Base-by-base conservation (phyloP, 2,888 invertebrate species). In the Eristalinus aeneus region DNA sequence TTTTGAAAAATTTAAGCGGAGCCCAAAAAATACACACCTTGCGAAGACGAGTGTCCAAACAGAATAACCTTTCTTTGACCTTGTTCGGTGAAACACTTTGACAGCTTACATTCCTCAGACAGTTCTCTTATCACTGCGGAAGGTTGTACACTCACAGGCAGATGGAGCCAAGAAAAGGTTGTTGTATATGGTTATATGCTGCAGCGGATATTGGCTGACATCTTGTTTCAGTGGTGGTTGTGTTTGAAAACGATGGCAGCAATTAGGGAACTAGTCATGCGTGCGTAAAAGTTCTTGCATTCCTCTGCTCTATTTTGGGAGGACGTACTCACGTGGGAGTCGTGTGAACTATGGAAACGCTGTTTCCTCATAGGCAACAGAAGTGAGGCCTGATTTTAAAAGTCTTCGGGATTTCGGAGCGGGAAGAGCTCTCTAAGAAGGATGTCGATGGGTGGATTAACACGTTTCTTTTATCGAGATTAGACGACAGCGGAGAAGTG, bases 51-150 rank as follows among this genome's bases (percentile, higher is more conserved):
- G 69, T 85, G 72, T 80, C 76, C 80, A 85, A 85, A 80, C 76
- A 85, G 85, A 86, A 86, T 82, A 86, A 86, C 86, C 82, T 86
- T 82, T 82, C 73, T 86, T 86, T 86, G 86, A 86, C 86, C 86
- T 86, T 86, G 77, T 69, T 65, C 39, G 6, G 11, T 20, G 56
- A 71, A 11, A 67, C 56, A 64, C 34, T 86, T 74, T 86, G 81
- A 86, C 86, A 82, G 73, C 36, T 82, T 27, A 2, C 39, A 22
- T 64, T 63, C 56, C 39, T 16, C 39, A 39, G 23, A 39, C 63
- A 56, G 0, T 54, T 20, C 16, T 65, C 67, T 76, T 69, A 81
- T 81, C 76, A 76, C 54, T 61, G 32, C 5, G 8, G 9, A 1
- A 3, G 16, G 12, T 34, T 72, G n/a, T n/a, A 1, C 1, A 0